Conservation (phyloP, 2,888 invertebrate genomes). For the Cephus sareptanus region DNA sequence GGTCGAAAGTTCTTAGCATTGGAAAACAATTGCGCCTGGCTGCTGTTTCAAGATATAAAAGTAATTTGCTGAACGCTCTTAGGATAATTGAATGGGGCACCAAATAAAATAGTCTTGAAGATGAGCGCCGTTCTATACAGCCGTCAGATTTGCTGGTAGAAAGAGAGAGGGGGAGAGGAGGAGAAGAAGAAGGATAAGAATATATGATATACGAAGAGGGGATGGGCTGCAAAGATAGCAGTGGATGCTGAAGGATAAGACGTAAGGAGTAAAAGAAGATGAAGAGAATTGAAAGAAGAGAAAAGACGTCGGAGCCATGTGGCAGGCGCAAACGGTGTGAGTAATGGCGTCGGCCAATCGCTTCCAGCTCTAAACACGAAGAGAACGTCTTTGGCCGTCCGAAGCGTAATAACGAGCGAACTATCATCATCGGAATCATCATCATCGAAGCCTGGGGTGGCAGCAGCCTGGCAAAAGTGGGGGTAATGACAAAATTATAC, state of each 20-base stretch:
- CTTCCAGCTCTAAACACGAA: constrained; percentile 48
- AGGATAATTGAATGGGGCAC: constrained; percentile 32
- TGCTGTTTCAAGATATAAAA: background rate
- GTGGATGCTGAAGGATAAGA: background rate
- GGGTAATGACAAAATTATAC: constrained; percentile 55
- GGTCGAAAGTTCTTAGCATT: background rate
- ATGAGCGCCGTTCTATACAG: constrained; percentile 23
- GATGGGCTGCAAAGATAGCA: background rate
- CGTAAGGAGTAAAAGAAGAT: constrained; percentile 2
- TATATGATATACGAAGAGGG: background rate
- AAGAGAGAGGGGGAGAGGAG: constrained; percentile 5
- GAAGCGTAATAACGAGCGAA: constrained; percentile 49
- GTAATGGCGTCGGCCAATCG: constrained; percentile 55
- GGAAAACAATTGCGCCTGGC: background rate
- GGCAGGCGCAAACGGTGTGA: constrained; percentile 57
- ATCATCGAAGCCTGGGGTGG: constrained; percentile 38
- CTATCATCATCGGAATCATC: constrained; percentile 54
- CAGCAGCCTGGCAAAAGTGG: constrained; percentile 13
- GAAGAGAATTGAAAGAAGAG: constrained; percentile 3
- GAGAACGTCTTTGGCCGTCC: constrained; percentile 16
- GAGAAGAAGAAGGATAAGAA: constrained; percentile 16
- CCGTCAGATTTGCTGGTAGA: constrained; percentile 22
- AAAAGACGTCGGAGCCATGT: constrained; percentile 45
- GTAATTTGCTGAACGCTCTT: constrained; percentile 9
- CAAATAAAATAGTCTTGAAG: constrained; percentile 27